A percentile compares a stretch with the other conserved stretches of the same genome.
Conservation (phyloP, 2,113 vertebrate species). For the Ovis canadensis region DNA sequence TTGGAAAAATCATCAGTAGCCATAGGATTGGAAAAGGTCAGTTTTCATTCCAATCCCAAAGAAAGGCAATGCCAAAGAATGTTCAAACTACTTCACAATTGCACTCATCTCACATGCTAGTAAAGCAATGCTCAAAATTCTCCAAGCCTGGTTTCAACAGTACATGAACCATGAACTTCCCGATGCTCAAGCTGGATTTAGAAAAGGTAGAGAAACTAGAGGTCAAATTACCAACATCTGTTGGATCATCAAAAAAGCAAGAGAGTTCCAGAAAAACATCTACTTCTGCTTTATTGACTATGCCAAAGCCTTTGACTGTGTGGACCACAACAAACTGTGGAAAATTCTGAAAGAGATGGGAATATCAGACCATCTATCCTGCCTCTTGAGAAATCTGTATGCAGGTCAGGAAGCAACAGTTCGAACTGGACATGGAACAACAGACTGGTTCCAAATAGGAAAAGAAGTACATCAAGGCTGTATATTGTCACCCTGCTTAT, state of each 20-base stretch:
- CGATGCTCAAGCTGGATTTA: background rate
- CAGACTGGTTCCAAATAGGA: background rate
- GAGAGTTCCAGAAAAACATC: background rate
- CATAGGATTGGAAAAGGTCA: background rate
- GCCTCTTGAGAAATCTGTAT: background rate
- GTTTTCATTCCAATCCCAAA: background rate
- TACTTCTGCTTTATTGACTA: background rate
- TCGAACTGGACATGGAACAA: background rate
- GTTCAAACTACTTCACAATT: background rate
- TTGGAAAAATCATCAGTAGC: background rate
- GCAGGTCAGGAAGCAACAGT: background rate
- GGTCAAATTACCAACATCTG: background rate
- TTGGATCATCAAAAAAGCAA: background rate
- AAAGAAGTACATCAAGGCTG: background rate
- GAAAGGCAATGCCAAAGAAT: background rate
- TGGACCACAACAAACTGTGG: background rate
- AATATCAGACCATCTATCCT: background rate
- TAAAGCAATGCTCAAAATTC: background rate
- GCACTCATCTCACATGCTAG: background rate
- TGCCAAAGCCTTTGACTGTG: background rate
- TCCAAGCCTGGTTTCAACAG: background rate
- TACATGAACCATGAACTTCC: background rate
- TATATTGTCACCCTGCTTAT: background rate
- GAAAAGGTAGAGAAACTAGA: background rate
- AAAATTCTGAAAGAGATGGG: background rate